Base-by-base conservation (phyloP, 1,140 invertebrate species). In the Rhizoglyphus robini region DNA sequence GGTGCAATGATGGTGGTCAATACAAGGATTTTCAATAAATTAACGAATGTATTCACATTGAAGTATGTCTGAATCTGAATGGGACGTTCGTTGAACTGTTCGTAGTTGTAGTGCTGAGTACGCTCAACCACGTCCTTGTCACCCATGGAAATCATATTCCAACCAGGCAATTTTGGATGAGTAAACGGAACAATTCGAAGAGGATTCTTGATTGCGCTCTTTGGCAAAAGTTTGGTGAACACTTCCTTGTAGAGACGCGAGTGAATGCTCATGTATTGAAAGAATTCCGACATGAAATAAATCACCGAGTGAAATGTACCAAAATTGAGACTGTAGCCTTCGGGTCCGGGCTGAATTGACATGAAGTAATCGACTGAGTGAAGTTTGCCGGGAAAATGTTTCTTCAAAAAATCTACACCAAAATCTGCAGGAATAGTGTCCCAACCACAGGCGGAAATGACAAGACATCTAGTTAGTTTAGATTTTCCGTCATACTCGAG, bases 351-450 rank as follows among this genome's bases (percentile, higher is more conserved):
- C 15, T 32, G 36, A 4, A 32, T 38, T 13, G 34, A 29, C 18
- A 68, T 30, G 47, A 68, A 64, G 3, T 58, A 68, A 29, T 70
- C 69, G 15, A 70, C 66, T 29, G 46, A 48, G 31, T 67, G 65
- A 2, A 70, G 32, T 23, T 62, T 27, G 15, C 68, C 68, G 23
- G 15, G 18, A 65, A 69, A 69, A 30, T 69, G 32, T 59, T 66
- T 58, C 29, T 69, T 68, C 15, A 57, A 4, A n/a, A 65, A 67
- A 11, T 59, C 32, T 29, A 68, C 46, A 23, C 92, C 92, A 73
- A 92, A 77, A 73, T 97, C 93, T 41, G 82, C 81, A 3, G 92
- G 91, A 69, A 97, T 86, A 63, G 73, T 79, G 71, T 95, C 91
- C 57, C 57, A 68, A n/a, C 67, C 64, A 78, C 91, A 95, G 15